phyloP scores from a whole-genome alignment of 2,888 invertebrate species.

The Cephus sareptanus region DNA sequence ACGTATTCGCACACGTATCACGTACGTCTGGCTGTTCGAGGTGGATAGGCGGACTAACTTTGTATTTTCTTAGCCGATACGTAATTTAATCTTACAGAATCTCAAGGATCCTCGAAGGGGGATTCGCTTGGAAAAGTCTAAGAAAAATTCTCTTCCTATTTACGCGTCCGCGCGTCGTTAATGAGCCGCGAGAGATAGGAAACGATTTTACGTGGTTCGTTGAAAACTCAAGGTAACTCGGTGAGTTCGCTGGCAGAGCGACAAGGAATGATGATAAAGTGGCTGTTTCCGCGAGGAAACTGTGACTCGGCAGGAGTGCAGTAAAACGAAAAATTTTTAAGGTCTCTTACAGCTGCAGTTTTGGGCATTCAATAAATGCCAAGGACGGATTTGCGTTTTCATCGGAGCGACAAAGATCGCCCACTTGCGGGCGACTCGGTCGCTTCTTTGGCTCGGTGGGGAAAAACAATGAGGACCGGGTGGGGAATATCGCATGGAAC shows the following conservation, averaged over 20 bases:
- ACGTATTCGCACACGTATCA: neutral
- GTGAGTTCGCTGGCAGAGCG: no score
- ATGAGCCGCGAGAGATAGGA: constrained; percentile 31
- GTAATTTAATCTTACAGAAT: neutral
- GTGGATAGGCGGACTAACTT: neutral
- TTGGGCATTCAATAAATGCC: no score
- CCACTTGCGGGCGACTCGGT: no score
- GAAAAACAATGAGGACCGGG: neutral
- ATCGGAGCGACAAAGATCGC: neutral
- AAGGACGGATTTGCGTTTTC: neutral
- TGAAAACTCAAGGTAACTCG: no score
- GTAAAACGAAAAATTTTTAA: no score
- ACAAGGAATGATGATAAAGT: no score
- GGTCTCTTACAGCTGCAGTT: no score
- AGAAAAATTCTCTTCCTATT: no score
- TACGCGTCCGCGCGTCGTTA: constrained; percentile 28
- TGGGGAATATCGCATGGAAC: neutral
- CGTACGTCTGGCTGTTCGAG: neutral
- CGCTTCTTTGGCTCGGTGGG: neutral
- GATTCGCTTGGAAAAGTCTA: no score
- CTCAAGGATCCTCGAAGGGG: neutral
- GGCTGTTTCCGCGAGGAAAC: no score
- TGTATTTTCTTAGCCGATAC: neutral
- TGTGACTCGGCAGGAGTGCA: no score
- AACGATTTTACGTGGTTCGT: constrained; percentile 13